Base-by-base conservation (phyloP, 2,888 invertebrate genomes). In the Oxyscelio sp. region DNA sequence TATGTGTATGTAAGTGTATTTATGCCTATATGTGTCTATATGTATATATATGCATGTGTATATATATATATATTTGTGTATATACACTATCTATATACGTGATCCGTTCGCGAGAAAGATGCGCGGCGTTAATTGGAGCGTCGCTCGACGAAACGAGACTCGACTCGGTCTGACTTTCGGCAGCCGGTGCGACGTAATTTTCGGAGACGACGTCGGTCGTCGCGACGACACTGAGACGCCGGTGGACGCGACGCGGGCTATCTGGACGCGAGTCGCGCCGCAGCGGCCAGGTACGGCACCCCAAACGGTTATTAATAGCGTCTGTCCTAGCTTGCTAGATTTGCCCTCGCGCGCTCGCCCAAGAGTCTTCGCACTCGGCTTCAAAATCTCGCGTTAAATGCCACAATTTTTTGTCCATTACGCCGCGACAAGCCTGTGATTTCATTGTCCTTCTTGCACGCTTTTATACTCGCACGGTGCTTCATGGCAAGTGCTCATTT, bases 181-280 rank as follows among this genome's bases (percentile, higher is more conserved):
- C 17, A 5, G 17, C 6, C 54, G 70, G 63, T 61, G 73, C 71
- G 70, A 66, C 61, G 85, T 31, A 15, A 63, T 27, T 27, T 45
- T 58, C 88, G 89, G 80, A 87, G 88, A 88, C 89, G 91, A 92
- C 92, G 91, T 92, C 91, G 92, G 89, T 92, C 93, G 93, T 93
- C 93, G 93, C 93, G 91, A 93, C 93, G 93, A 93, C 92, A 94
- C 93, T 93, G 94, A 92, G 93, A 91, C 91, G 93, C 92, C 91
- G 91, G 92, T 90, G 92, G 91, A 89, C 90, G 90, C 87, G 89
- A 88, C 90, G 91, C 90, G 91, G 90, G 90, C 71, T 90, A 90
- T 91, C 90, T 89, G 90, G 89, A 91, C 89, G 91, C 88, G 82
- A 86, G 86, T 89, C 89, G 89, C 87, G 90, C 89, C 88, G 87